Conservation (phyloP, 2,113 vertebrate species). For the Festucalex cinctus region DNA sequence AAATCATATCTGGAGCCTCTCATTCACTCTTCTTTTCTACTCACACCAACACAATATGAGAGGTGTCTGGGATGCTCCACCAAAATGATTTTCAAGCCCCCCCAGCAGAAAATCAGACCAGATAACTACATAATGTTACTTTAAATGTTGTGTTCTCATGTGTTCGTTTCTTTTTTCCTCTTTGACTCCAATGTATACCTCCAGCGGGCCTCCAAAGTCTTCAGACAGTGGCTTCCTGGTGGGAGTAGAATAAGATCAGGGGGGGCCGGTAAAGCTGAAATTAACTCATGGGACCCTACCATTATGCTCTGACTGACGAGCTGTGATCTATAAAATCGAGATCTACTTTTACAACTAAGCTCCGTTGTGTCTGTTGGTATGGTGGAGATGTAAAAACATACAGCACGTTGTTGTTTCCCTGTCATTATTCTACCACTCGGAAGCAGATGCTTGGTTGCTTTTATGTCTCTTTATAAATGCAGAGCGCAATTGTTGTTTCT, state of each 20-base stretch:
- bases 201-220: neutral
- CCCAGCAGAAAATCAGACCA: neutral
- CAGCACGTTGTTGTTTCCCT: neutral
- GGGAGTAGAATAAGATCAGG: neutral
- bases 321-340: constrained; percentile 4
- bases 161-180: neutral
- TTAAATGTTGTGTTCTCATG: neutral
- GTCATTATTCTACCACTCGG: constrained; percentile 2
- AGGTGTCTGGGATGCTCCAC: neutral
- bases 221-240: constrained; percentile 4
- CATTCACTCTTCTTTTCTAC: neutral
- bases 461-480: constrained; percentile 7
- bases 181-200: neutral
- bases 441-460: neutral
- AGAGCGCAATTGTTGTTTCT: constrained; percentile 5
- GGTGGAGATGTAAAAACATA: neutral
- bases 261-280: neutral
- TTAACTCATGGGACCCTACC: neutral
- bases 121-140: neutral
- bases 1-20: neutral
- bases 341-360: neutral
- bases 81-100: neutral
- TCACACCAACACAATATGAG: neutral
- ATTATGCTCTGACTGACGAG: neutral
- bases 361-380: constrained; percentile 1